Conservation (phyloP, 1,140 invertebrate species). For the Paralvinella palmiformis region DNA sequence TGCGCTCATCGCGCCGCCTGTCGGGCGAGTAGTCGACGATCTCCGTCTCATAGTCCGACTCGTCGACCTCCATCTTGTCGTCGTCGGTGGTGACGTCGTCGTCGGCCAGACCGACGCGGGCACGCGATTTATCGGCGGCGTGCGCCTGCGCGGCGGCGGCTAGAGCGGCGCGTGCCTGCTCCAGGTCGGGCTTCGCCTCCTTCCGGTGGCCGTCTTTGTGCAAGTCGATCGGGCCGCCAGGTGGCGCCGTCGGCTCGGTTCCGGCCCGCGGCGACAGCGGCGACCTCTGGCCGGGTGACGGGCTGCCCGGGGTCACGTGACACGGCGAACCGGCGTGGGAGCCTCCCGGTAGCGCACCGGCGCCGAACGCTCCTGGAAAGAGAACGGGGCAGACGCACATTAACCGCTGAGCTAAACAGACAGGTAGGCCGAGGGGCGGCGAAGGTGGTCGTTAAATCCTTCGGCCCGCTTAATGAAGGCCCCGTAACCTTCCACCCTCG, state of each 20-base stretch:
- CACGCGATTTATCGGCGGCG: not conserved
- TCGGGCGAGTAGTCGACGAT: not conserved
- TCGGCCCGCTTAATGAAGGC: constrained; percentile 7
- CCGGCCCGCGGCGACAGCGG: not conserved
- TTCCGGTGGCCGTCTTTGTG: not conserved
- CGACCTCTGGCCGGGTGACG: not conserved
- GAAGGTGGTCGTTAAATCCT: not conserved
- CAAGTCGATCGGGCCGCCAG: not conserved
- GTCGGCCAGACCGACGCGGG: not conserved
- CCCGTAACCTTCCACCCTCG: not conserved
- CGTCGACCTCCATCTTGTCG: constrained; percentile 3
- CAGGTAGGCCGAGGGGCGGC: not conserved
- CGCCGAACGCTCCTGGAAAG: not conserved
- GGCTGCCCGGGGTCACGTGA: not conserved
- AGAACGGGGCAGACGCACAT: not conserved
- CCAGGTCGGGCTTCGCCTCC: not conserved
- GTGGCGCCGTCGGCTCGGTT: not conserved
- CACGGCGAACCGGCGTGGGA: not conserved
- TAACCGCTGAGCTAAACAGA: not conserved
- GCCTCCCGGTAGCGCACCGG: not conserved
- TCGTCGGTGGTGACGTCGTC: constrained; percentile 2
- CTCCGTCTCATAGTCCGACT: not conserved
- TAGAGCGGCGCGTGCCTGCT: not conserved
- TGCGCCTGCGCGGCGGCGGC: not conserved
- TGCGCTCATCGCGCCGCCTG: not conserved